Evolutionary conservation across 2,888 invertebrate species (phyloP).

Genomic region (Andrena dorsata): DNA sequence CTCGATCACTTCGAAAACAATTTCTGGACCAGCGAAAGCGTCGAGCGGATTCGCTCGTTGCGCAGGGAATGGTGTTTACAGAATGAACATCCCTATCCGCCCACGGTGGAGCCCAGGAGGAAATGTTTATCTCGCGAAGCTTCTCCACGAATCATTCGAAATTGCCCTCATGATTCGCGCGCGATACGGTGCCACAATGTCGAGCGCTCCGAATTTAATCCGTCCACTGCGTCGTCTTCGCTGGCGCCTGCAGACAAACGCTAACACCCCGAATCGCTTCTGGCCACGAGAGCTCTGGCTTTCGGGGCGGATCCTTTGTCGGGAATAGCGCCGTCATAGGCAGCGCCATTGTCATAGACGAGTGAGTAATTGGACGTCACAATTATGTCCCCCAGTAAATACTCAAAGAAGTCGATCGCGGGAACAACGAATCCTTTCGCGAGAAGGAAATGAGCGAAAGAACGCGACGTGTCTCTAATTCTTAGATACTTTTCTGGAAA

Average conservation of each 20-base stretch:
- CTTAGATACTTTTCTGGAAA: too few relatives aligned
- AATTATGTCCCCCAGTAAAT: conserved; percentile 1
- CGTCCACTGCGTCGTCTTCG: conserved; percentile 10
- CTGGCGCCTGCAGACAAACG: conserved; percentile 43
- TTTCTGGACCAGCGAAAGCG: conserved; percentile 25
- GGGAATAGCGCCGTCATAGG: conserved; percentile 52
- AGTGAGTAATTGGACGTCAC: conserved; percentile 47
- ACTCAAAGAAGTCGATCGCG: background rate
- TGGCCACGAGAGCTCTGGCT: conserved; percentile 26
- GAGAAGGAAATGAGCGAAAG: background rate
- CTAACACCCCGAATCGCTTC: conserved; percentile 47
- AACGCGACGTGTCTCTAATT: too few relatives aligned
- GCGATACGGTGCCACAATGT: background rate
- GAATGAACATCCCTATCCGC: background rate
- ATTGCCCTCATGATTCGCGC: background rate
- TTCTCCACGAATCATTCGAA: background rate
- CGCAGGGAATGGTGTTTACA: conserved; percentile 6
- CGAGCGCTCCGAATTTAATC: background rate
- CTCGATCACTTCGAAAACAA: conserved; percentile 6
- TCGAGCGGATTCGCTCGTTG: conserved; percentile 9
- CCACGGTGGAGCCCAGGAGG: background rate
- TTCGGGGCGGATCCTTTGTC: conserved; percentile 22
- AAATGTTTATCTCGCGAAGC: background rate
- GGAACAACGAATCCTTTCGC: conserved; percentile 16
- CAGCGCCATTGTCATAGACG: conserved; percentile 33